Base-by-base conservation (phyloP, 2,888 invertebrate species). In the Drosophila lutescens region DNA sequence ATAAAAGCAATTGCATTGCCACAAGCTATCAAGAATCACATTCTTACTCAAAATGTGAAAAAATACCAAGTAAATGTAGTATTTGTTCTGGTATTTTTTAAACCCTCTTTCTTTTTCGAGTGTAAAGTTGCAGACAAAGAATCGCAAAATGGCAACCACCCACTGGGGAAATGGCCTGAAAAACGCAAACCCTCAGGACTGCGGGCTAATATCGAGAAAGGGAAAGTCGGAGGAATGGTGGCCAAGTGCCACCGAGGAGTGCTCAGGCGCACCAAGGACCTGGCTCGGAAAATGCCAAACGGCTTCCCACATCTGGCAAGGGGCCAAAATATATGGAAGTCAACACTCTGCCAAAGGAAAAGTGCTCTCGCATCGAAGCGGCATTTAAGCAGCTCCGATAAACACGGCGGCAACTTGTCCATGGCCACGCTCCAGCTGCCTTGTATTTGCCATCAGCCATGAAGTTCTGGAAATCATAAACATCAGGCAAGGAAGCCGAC, bases 381-480 rank as follows among this genome's bases (percentile, higher is more conserved):
- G 58, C 71, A 72, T 71, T 70, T 60, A 59, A 59, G 72, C 60
- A 71, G 71, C 51, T 46, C 36, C 56, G 51, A 55, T 71, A 72
- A 72, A 73, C 69, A 54, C 20, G 43, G 61, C 38, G 65, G 62
- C 62, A 62, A 63, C 65, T 63, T 63, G 62, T 63, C 65, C 62
- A 43, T 34, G 65, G 65, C 40, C 67, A 67, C 58, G 65, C 71
- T 59, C 43, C 72, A 54, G 55, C 74, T 58, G 58, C 50, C 53
- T 36, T 63, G 62, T 63, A 49, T 40, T 51, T 53, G 72, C 53
- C 72, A 56, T 44, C 43, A 43, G 53, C 58, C 69, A 40, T 59
- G 60, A 68, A 66, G 74, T 55, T 68, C 51, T 54, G 17, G 69
- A 53, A 73, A 77, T 73, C 83, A 82, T 79, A 85, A 85, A 54